Evolutionary conservation across 2,888 invertebrate species (phyloP).

Genomic region (Drymonia ruficornis): DNA sequence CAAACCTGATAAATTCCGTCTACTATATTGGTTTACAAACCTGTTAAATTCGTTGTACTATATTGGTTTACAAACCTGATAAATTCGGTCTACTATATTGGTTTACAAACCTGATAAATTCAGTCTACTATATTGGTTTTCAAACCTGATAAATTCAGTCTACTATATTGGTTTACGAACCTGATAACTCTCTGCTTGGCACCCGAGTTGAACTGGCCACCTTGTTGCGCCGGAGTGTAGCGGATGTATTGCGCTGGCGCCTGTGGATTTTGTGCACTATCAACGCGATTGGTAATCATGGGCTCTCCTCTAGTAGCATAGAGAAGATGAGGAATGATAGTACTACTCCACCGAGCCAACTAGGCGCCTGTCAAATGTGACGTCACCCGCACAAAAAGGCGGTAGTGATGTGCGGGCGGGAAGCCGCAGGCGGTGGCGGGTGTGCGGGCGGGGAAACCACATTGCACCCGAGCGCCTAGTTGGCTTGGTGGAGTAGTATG

Average conservation of each 20-base stretch:
- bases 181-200: constrained; percentile 99
- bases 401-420: no score
- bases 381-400: no score
- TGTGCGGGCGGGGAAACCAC: no score
- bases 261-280: constrained; percentile 69
- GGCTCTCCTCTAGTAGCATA: constrained; percentile 13
- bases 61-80: neutral
- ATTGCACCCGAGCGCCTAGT: no score
- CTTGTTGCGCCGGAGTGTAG: constrained; percentile 99
- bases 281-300: constrained; percentile 47
- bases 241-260: constrained; percentile 98
- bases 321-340: no score
- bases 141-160: no score
- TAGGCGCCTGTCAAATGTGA: no score
- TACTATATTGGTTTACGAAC: constrained; percentile 73
- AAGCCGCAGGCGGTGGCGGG: no score
- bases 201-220: constrained; percentile 96
- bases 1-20: constrained; percentile 96
- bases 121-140: neutral
- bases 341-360: no score
- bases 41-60: constrained; percentile 91
- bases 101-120: no score
- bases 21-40: constrained; percentile 73
- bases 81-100: no score
- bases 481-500: no score